Percentiles rank a stretch among this genome's conserved stretches.
Evolutionary conservation across 2,888 invertebrate species (phyloP).

Genomic region (Creontiades dilutus): DNA sequence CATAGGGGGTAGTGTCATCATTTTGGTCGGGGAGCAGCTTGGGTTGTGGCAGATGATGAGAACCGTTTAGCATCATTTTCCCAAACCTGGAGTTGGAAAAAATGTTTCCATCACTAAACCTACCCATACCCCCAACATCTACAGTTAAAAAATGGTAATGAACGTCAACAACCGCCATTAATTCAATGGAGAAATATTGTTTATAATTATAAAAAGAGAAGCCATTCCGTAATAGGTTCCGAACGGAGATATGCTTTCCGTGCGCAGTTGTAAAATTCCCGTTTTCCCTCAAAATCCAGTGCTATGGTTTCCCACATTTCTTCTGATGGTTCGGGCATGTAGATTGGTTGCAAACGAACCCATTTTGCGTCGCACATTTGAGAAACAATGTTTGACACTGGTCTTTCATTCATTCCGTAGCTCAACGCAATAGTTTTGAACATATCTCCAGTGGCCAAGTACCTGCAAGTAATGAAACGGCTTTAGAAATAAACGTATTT

Average conservation of each 20-base stretch:
- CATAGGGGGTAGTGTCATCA: slow-evolving; percentile 61
- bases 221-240: not conserved
- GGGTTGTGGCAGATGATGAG: slow-evolving; percentile 75
- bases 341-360: slow-evolving; percentile 74
- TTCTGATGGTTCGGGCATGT: slow-evolving; percentile 75
- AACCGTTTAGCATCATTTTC: slow-evolving; percentile 52
- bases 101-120: not conserved
- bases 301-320: slow-evolving; percentile 75
- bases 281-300: slow-evolving; percentile 76
- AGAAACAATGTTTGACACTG: slow-evolving; percentile 75
- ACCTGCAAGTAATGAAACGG: not conserved
- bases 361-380: slow-evolving; percentile 74
- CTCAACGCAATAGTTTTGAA: slow-evolving; percentile 63
- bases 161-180: slow-evolving; percentile 10
- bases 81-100: not conserved
- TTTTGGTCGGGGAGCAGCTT: slow-evolving; percentile 75
- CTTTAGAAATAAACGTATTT: not conserved
- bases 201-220: slow-evolving; percentile 75
- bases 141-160: slow-evolving; percentile 7
- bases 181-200: not conserved
- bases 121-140: slow-evolving; percentile 73
- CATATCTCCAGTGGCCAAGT: not conserved
- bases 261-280: slow-evolving; percentile 76
- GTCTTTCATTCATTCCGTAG: slow-evolving; percentile 75
- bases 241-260: slow-evolving; percentile 76